Evolutionary conservation across 1,140 invertebrate species (phyloP), one percentile per base, ranked within the genome.

Genomic region (Philopotamus ludificatus): DNA sequence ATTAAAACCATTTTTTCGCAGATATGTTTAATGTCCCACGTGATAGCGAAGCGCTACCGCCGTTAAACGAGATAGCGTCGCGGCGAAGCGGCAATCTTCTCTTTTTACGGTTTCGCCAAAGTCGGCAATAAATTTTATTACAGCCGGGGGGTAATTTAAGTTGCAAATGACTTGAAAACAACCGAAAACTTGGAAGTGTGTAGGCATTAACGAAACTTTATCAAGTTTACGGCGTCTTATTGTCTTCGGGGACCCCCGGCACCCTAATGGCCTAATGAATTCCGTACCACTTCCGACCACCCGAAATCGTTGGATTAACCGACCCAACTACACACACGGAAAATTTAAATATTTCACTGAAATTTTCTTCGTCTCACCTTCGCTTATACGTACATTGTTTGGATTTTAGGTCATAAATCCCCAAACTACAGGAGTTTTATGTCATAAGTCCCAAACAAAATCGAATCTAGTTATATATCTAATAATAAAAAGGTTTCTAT

Each of bases 161-260:
- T 68, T 68, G 67, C 63, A 68, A 68, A 68, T 65, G 39, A 68
- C 63, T 68, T 49, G 57, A 65, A 68, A 65, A 65, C 67, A 65
- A 65, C 25, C 59, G 57, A 68, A 68, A 68, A 68, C 63, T 68
- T 68, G 63, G 45, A 65, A 65, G 53, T 58, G 41, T 64, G 67
- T 57, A 54, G 62, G 58, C 63, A 62, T 65, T 62, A 65, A 50
- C 41, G 57, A 68, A 67, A 68, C 66, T 68, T 68, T 68, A 65
- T 68, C 67, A 65, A 65, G 53, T 68, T 68, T 64, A 59, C 67
- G 63, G 53, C 42, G 63, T 68, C 67, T 68, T 62, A 68, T 68
- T 68, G 67, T 68, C 58, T 65, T 60, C 20, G 9, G 63, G 39
- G 45, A 55, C 54, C 50, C 57, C 42, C 58, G 58, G 47, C 63